A percentile compares a stretch with the other conserved stretches of the same genome.
These are phyloP conservation scores for Samia ricini DNA, from an alignment of 1,140 invertebrate species.

Conservation along the genomic window DNA sequence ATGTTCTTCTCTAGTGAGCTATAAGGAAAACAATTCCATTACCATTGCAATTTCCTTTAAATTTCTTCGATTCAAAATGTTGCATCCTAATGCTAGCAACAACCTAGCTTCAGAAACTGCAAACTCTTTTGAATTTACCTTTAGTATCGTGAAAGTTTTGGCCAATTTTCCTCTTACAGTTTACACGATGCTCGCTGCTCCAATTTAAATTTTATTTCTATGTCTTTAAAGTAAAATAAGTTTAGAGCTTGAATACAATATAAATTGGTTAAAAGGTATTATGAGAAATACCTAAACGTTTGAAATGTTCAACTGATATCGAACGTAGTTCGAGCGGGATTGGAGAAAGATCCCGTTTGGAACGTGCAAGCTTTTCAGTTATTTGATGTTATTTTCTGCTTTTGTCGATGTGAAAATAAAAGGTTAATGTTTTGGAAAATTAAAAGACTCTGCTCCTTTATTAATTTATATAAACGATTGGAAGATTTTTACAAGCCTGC, in stretches of 20 bases:
- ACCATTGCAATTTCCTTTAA: constrained; percentile 42
- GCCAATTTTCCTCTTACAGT: constrained; percentile 26
- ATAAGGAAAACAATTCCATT: constrained; percentile 37
- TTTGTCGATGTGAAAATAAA: constrained; percentile 31
- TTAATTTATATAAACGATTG: not conserved
- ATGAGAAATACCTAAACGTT: constrained; percentile 72
- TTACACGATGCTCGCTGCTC: not conserved
- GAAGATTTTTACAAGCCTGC: not conserved
- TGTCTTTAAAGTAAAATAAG: not conserved
- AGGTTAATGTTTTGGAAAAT: constrained; percentile 6
- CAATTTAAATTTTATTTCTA: constrained; percentile 7
- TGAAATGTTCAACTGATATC: constrained; percentile 52
- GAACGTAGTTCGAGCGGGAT: constrained; percentile 59
- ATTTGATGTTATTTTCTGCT: constrained; percentile 39
- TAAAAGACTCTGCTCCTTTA: constrained; percentile 3
- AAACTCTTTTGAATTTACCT: constrained; percentile 66
- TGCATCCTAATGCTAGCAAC: constrained; percentile 26
- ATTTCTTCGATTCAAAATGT: constrained; percentile 34
- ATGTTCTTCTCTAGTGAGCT: constrained; percentile 4
- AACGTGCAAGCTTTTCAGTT: constrained; percentile 41
- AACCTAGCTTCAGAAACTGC: constrained; percentile 41
- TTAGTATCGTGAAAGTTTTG: constrained; percentile 44
- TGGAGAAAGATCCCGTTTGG: constrained; percentile 42
- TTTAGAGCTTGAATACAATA: not conserved
- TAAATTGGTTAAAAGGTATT: constrained; percentile 38